Conservation (phyloP, 2,113 vertebrate species). For the Neodon shergylaensis region DNA sequence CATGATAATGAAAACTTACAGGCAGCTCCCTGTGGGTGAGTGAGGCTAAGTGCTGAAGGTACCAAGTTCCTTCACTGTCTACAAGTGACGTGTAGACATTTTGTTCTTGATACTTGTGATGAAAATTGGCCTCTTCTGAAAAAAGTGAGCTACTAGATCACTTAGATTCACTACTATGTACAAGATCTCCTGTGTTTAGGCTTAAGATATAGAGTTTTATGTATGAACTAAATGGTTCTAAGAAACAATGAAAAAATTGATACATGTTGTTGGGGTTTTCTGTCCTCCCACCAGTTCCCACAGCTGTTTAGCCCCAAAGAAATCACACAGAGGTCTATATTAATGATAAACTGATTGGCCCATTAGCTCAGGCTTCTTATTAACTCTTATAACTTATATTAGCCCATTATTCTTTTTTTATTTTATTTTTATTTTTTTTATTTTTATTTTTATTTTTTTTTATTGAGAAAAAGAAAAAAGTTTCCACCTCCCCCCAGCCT, state of each 20-base stretch:
- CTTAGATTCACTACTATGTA: not conserved
- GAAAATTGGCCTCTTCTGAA: constrained; percentile 66
- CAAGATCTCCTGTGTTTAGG: not conserved
- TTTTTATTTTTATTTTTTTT: no score
- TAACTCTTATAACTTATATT: no score
- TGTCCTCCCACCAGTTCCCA: no score
- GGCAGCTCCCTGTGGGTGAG: constrained; percentile 48
- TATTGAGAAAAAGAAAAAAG: no score
- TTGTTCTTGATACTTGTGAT: constrained; percentile 58
- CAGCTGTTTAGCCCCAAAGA: no score
- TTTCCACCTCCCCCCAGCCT: no score
- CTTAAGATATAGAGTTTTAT: constrained; percentile 27
- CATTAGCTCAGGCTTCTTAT: no score
- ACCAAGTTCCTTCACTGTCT: constrained; percentile 8
- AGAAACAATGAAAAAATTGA: not conserved
- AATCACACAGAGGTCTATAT: no score
- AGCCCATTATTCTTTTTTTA: no score
- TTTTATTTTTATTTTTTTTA: no score
- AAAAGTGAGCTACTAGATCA: constrained; percentile 35
- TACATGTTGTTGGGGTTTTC: no score
- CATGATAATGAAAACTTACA: constrained; percentile 59
- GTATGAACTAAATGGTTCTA: not conserved
- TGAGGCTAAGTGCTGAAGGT: constrained; percentile 48
- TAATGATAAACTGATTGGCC: no score
- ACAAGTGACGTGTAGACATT: constrained; percentile 41